A percentile compares a stretch with the other conserved stretches of the same genome.
phyloP scores from a whole-genome alignment of 2,797 vertebrate genomes.

The Holocentrus rufus region DNA sequence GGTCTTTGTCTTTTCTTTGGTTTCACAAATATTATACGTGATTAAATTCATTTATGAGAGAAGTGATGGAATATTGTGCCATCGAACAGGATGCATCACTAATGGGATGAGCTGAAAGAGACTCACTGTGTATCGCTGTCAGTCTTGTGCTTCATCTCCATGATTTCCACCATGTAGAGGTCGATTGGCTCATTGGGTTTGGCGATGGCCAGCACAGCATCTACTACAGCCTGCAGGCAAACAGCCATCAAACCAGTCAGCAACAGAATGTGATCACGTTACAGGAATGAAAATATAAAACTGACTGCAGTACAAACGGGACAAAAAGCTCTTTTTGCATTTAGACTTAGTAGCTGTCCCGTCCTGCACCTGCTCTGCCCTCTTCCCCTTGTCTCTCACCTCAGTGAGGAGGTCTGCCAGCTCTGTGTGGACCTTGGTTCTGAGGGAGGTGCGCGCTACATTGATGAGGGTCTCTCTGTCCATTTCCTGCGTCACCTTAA shows the following conservation, averaged over 20 bases:
- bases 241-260: not conserved
- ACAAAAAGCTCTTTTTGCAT: not conserved
- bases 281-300: not conserved
- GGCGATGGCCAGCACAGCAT: constrained; percentile 90
- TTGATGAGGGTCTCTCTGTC: constrained; percentile 90
- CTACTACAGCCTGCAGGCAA: constrained; percentile 90
- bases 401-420: constrained; percentile 96
- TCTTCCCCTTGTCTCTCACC: constrained; percentile 79
- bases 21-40: too few relatives aligned
- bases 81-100: too few relatives aligned
- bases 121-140: constrained; percentile 96
- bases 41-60: too few relatives aligned
- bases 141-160: constrained; percentile 99
- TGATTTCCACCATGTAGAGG: constrained; percentile 98
- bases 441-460: constrained; percentile 94
- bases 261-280: not conserved
- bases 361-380: not conserved
- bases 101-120: not conserved
- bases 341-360: too few relatives aligned
- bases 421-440: constrained; percentile 93
- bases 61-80: too few relatives aligned
- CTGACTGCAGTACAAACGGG: not conserved
- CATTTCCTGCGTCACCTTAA: constrained; percentile 90
- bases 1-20: too few relatives aligned
- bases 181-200: constrained; percentile 92